These are phyloP conservation scores for Nicator chloris DNA, from an alignment of 2,113 vertebrate species.

Conservation along the genomic window DNA sequence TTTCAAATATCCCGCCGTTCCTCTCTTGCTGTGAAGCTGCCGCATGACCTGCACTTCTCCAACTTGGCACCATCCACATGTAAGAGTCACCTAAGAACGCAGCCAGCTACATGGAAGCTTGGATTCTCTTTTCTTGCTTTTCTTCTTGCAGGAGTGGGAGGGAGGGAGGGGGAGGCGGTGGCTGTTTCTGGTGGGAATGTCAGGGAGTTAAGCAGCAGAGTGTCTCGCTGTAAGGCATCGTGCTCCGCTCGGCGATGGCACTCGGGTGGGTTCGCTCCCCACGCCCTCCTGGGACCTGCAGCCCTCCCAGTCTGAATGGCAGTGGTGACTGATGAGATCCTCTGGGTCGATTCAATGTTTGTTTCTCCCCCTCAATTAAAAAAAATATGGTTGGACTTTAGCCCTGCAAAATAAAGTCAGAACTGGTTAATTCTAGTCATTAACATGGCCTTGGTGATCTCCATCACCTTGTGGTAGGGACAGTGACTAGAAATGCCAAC, in stretches of 20 bases:
- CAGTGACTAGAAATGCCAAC: neutral
- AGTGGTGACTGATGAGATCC: constrained; percentile 88
- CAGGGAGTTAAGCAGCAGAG: constrained; percentile 57
- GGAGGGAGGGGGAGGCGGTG: constrained; percentile 20
- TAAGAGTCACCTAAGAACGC: constrained; percentile 1
- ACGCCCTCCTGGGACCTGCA: constrained; percentile 43
- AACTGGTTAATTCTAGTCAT: neutral
- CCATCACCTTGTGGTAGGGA: neutral
- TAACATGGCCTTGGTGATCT: neutral
- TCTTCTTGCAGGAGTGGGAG: constrained; percentile 1
- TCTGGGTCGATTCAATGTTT: constrained; percentile 70
- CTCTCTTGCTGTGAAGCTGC: constrained; percentile 44
- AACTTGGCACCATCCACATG: neutral
- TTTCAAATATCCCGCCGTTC: constrained; percentile 15
- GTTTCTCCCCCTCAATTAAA: constrained; percentile 65
- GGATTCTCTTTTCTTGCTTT: neutral
- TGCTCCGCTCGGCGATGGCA: constrained; percentile 14
- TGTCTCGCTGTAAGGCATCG: constrained; percentile 60
- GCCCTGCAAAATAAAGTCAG: constrained; percentile 75
- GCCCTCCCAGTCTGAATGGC: constrained; percentile 81
- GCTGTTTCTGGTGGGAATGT: constrained; percentile 73
- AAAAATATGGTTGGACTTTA: constrained; percentile 74
- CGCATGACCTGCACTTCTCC: constrained; percentile 14
- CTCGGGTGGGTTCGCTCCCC: neutral
- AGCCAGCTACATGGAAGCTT: neutral